Base-by-base conservation (phyloP, 1,140 invertebrate species). In the Macrobrachium nipponense region DNA sequence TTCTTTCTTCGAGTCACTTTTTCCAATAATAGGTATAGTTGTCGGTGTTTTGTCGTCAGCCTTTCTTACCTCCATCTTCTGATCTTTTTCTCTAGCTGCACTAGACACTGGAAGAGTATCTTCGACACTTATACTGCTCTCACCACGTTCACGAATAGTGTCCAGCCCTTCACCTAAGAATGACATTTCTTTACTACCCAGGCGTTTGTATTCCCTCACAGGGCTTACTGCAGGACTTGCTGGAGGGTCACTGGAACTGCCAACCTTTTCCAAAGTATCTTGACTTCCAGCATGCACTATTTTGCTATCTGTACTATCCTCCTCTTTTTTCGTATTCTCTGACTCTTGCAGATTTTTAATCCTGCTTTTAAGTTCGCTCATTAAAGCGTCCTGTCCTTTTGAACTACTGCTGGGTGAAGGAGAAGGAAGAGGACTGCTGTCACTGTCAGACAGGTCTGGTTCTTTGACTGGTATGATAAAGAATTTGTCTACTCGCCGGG, bases 401-500 rank as follows among this genome's bases (percentile, higher is more conserved):
- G 17, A 14, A 11, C 36, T 11, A 17, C 72, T 58, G 44, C 23
- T 43, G 5, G 14, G 14, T 20, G 43, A 72, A 15, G 80, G 70
- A 5, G 70, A 82, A 18, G 80, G 17, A n/a, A 20, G 58, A 12
- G 15, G 64, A 36, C 72, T 81, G 23, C 15, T 59, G 11, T 62
- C 77, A 51, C 20, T 60, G 23, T 76, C 62, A 2, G 64, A 36
- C 17, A 43, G 70, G 64, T 51, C 36, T 23, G 77, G 70, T 58
- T 89, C 88, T 18, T 83, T 77, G 12, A 89, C 89, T 12, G 89
- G 89, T 10, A 89, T 89, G 58, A 89, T 88, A 17, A 89, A 87
- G 12, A 80, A 80, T 36, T 87, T 87, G 64, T 62, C 80, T 23
- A 87, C 18, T 51, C 64, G 82, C 18, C 78, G 73, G 8, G 89